Evolutionary conservation across 2,888 invertebrate genomes (phyloP).

Genomic region (Saturnia japonica): DNA sequence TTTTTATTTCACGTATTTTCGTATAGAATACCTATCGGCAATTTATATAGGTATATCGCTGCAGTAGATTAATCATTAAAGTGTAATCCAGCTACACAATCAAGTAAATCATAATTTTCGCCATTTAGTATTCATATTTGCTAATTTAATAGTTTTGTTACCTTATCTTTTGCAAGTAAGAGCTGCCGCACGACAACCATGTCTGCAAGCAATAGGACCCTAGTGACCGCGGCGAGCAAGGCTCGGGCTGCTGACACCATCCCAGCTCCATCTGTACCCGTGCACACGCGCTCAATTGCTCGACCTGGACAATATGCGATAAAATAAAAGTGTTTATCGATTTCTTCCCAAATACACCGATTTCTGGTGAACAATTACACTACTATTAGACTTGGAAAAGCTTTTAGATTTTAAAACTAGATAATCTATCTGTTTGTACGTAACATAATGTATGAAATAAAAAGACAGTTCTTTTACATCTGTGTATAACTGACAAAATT

Average conservation of each 20-base stretch:
- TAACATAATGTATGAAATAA: too few species aligned
- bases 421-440: too few species aligned
- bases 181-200: slow-evolving; percentile 98
- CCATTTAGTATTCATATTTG: neutral
- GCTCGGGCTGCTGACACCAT: slow-evolving; percentile 96
- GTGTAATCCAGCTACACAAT: neutral
- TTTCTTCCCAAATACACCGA: neutral
- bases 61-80: neutral
- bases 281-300: slow-evolving; percentile 95
- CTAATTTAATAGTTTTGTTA: slow-evolving; percentile 51
- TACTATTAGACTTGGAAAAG: too few species aligned
- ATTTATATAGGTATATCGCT: slow-evolving; percentile 8
- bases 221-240: slow-evolving; percentile 96
- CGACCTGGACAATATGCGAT: slow-evolving; percentile 83
- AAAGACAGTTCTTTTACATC: too few species aligned
- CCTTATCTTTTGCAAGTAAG: slow-evolving; percentile 97
- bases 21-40: slow-evolving; percentile 8
- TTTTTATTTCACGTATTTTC: neutral
- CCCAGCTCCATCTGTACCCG: slow-evolving; percentile 86
- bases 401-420: too few species aligned
- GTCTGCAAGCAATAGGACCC: slow-evolving; percentile 97
- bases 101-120: neutral
- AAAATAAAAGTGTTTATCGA: neutral
- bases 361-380: neutral
- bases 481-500: too few species aligned